These are phyloP conservation scores for Acridotheres tristis DNA, from an alignment of 2,797 vertebrate genomes.

Conservation along the genomic window DNA sequence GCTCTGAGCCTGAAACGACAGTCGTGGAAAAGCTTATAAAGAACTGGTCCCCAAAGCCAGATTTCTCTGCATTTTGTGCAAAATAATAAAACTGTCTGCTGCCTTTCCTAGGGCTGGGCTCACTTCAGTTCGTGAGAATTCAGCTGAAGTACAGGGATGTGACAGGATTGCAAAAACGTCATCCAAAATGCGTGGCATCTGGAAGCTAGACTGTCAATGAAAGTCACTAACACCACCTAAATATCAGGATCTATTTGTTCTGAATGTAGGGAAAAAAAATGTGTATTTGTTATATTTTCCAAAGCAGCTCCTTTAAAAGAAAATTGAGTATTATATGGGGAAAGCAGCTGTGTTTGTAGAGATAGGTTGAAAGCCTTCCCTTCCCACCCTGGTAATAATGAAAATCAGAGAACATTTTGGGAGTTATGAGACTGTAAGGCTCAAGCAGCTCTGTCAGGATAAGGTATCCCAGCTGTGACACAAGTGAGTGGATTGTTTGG, in stretches of 20 bases:
- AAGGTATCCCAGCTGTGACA: neutral
- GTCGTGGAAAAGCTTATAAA: neutral
- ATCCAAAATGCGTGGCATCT: neutral
- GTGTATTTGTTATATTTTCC: neutral
- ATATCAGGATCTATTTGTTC: neutral
- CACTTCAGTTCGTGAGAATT: neutral
- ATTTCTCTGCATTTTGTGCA: neutral
- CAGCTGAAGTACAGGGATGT: neutral
- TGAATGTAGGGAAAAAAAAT: neutral
- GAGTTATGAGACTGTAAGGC: neutral
- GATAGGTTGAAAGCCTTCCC: neutral
- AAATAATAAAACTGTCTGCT: neutral
- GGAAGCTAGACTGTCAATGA: neutral
- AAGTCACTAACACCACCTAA: neutral
- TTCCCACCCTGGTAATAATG: neutral
- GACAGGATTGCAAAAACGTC: neutral
- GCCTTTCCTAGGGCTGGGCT: neutral
- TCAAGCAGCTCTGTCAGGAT: neutral
- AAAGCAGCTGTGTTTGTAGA: neutral
- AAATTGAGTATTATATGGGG: neutral
- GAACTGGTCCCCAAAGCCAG: neutral
- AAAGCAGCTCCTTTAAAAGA: neutral
- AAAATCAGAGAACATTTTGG: neutral
- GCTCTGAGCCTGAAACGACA: neutral
- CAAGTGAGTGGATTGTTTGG: neutral